These are phyloP conservation scores for Malurus elegans DNA, from an alignment of 2,113 vertebrate genomes.

Conservation along the genomic window DNA sequence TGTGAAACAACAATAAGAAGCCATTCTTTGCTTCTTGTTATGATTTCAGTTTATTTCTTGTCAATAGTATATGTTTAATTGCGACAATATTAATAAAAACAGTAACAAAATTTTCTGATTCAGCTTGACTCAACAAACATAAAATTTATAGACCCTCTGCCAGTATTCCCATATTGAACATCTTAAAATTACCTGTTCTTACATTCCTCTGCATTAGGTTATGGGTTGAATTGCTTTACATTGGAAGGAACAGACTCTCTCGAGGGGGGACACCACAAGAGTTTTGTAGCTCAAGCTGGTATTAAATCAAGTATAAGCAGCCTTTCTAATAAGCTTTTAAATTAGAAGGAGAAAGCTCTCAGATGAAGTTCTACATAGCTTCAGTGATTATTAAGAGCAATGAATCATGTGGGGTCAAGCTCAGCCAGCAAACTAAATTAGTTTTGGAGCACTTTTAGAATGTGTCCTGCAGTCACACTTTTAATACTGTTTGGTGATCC, in stretches of 20 bases:
- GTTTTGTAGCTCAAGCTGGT: constrained; percentile 14
- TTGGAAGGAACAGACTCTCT: not conserved
- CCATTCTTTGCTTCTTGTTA: not conserved
- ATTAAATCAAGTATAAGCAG: constrained; percentile 60
- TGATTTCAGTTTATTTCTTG: not conserved
- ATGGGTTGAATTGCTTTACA: constrained; percentile 36
- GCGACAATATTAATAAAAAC: not conserved
- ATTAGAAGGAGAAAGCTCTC: constrained; percentile 54
- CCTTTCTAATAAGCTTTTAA: constrained; percentile 63
- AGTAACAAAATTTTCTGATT: not conserved
- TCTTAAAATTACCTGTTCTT: not conserved
- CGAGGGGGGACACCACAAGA: not conserved
- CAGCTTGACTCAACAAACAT: not conserved
- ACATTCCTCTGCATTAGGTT: not conserved
- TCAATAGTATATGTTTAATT: not conserved
- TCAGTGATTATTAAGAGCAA: constrained; percentile 46
- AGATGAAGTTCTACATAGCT: constrained; percentile 50
- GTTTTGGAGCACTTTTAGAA: not conserved
- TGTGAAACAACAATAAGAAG: not conserved
- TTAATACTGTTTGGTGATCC: not conserved
- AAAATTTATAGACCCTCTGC: not conserved
- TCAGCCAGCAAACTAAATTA: not conserved
- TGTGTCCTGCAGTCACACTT: not conserved
- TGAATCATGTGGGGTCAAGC: not conserved
- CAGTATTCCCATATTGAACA: not conserved